Percentiles rank a stretch among this genome's conserved stretches.
Evolutionary conservation across 2,797 vertebrate species (phyloP).

Genomic region (Gallinago solitaria): DNA sequence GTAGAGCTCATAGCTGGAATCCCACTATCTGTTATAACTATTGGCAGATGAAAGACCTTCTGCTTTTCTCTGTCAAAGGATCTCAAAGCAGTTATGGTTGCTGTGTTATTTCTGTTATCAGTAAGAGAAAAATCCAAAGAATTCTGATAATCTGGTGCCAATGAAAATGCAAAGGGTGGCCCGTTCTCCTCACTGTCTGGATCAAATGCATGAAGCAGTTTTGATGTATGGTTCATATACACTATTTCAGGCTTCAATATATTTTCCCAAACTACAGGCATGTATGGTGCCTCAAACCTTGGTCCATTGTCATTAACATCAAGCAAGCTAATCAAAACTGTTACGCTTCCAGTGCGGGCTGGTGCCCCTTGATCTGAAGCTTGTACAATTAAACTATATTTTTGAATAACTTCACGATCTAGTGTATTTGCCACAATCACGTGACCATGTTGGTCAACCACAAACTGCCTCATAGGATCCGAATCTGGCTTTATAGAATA

Average conservation of each 20-base stretch:
- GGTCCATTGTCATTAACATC: conserved; percentile 91
- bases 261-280: conserved; percentile 89
- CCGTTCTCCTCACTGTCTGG: conserved; percentile 84
- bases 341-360: conserved; percentile 82
- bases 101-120: conserved; percentile 87
- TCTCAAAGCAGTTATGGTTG: conserved; percentile 85
- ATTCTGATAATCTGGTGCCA: conserved; percentile 79
- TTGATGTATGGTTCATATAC: conserved; percentile 83
- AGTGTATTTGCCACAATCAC: conserved; percentile 80
- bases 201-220: conserved; percentile 82
- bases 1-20: conserved; percentile 82
- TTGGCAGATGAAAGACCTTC: conserved; percentile 82
- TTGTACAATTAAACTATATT: conserved; percentile 83
- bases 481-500: conserved; percentile 85
- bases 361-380: conserved; percentile 86
- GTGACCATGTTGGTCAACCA: conserved; percentile 80
- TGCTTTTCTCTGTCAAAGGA: conserved; percentile 86
- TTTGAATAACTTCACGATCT: conserved; percentile 81
- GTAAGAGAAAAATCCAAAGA: conserved; percentile 86
- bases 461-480: conserved; percentile 82
- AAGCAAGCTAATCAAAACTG: conserved; percentile 83
- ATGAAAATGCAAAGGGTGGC: conserved; percentile 82
- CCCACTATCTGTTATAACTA: conserved; percentile 86
- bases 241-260: conserved; percentile 80
- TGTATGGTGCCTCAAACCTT: conserved; percentile 83